Evolutionary conservation across 2,113 vertebrate genomes (phyloP).

Genomic region (Anoura caudifer): DNA sequence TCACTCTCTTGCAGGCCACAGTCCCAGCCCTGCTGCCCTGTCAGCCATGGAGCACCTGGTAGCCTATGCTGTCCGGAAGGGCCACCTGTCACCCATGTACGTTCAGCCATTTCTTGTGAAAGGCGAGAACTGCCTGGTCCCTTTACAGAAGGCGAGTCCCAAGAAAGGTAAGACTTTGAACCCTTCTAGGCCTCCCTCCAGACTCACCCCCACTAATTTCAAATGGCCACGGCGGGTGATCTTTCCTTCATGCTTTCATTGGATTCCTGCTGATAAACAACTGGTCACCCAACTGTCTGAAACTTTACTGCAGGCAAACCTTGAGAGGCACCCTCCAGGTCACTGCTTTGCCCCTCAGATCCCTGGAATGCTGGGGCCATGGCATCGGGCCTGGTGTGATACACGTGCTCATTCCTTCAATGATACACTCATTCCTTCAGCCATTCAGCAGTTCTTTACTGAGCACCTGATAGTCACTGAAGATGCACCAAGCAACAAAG

Average conservation of each 20-base stretch:
- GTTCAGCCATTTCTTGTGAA: slow-evolving; percentile 59
- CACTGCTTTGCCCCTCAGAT: background rate
- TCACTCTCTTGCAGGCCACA: slow-evolving; percentile 42
- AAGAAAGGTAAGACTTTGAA: slow-evolving; percentile 40
- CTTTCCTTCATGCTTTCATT: background rate
- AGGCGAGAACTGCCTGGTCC: slow-evolving; percentile 43
- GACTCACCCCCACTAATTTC: background rate
- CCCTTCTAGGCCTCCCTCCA: background rate
- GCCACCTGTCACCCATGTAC: slow-evolving; percentile 41
- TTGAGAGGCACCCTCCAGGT: background rate
- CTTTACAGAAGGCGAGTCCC: background rate
- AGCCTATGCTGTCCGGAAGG: slow-evolving; percentile 21
- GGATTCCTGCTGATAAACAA: background rate
- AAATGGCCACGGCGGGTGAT: too few species aligned
- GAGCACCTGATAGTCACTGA: background rate
- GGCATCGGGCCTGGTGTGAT: background rate
- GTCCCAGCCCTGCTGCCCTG: slow-evolving; percentile 47
- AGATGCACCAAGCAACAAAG: background rate
- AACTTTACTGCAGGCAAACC: background rate
- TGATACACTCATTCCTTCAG: background rate
- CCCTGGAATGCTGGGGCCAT: background rate
- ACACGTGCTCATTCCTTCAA: background rate
- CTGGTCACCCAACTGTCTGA: background rate
- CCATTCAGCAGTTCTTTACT: too few species aligned
- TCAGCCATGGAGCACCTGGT: slow-evolving; percentile 45